Base-by-base conservation (phyloP, 2,888 invertebrate genomes). In the Meteorus colon region DNA sequence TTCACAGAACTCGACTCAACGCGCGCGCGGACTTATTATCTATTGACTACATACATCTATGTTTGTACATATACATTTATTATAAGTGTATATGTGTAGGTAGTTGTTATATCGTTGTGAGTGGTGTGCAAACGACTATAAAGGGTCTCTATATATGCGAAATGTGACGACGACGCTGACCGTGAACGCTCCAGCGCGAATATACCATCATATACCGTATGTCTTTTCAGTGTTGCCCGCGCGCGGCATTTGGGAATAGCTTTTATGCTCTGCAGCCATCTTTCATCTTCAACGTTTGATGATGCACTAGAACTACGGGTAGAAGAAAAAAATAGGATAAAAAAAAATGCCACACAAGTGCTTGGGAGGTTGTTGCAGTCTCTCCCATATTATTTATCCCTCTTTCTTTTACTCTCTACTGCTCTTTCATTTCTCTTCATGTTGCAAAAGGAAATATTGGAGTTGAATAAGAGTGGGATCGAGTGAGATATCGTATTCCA, bases 201-300 rank as follows among this genome's bases (percentile, higher is more conserved):
- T 48, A 24, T 55, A 19, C 19, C 55, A 8, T 19, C 19, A 55
- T 55, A 48, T 55, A 55, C 65, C 55, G 55, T 73, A 31, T 51
- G 51, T 55, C 65, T 48, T 65, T 55, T 34, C 48, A 73, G 37
- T 27, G 55, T 63, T 51, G 34, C 69, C 74, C 80, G 79, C 80
- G 81, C 82, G 82, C 83, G 84, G 83, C 85, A 86, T 87, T 87
- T 85, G 86, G 86, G 87, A 87, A 87, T 87, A 85, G 87, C 87
- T 86, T 88, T 87, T 86, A 87, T 86, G 83, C 83, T 76, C 77
- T 65, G 63, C 78, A 80, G 81, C 82, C 82, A 84, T 85, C 87
- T 88, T 86, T 87, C 84, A 86, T 84, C 85, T 86, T 86, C 81
- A 82, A 75, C 82, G 84, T 85, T 84, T 84, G 83, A 85, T 84